These are phyloP conservation scores for Seriola rivoliana DNA, from an alignment of 2,113 vertebrate genomes.

Conservation along the genomic window DNA sequence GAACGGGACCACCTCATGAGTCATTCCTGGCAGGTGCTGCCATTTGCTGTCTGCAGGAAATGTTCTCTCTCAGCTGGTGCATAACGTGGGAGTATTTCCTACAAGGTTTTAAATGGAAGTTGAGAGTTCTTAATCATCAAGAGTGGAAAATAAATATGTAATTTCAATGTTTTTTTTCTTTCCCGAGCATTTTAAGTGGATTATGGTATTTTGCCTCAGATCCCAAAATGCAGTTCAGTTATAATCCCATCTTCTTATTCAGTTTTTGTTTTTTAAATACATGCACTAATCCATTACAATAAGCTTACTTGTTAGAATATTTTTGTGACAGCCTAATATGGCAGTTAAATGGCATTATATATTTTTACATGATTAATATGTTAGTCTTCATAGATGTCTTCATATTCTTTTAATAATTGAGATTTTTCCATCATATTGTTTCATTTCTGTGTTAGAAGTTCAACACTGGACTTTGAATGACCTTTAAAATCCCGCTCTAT, in stretches of 20 bases:
- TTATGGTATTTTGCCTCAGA: neutral
- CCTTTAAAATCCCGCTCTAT: neutral
- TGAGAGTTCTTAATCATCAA: neutral
- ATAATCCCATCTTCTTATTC: neutral
- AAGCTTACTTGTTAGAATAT: conserved; percentile 2
- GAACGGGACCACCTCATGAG: conserved; percentile 38
- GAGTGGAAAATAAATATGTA: neutral
- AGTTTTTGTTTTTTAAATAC: neutral
- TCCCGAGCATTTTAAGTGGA: neutral
- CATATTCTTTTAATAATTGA: neutral
- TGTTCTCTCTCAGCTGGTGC: conserved; percentile 1
- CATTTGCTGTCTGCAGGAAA: conserved; percentile 26
- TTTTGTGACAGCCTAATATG: neutral
- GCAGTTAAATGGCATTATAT: neutral
- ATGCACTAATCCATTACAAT: conserved; percentile 26
- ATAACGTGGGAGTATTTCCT: conserved; percentile 25
- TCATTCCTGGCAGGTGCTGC: conserved; percentile 19
- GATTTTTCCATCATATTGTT: neutral
- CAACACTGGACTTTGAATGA: neutral
- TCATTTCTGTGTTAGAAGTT: neutral
- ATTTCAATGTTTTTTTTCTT: neutral
- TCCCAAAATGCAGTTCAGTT: neutral
- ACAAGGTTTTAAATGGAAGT: neutral
- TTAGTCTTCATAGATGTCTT: neutral
- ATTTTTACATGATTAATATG: conserved; percentile 2